Evolutionary conservation across 2,888 invertebrate genomes (phyloP), one percentile per base, ranked within the genome.

Genomic region (Hybos culiciformis): DNA sequence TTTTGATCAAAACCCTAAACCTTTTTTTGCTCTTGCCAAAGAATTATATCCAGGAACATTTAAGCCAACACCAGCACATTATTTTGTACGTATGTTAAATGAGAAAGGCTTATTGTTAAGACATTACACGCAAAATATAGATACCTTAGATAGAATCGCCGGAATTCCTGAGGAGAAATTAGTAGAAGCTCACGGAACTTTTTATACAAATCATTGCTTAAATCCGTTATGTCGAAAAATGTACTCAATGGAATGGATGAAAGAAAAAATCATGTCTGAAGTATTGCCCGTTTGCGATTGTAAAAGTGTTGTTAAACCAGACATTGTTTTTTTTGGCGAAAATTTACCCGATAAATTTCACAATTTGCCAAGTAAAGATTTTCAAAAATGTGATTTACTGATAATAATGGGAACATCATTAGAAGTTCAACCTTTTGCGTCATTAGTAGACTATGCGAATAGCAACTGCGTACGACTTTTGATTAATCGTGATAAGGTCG

Each of bases 321-420:
- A 96, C 58, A 90, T 97, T 53, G 83, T 94, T 12, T 93, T 97
- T 69, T 97, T 94, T 64, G 94, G 94, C 0, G 94, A 96, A 70
- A 75, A 76, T 59, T 71, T 96, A 14, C 93, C 96, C 0, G 68
- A 71, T 1, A 71, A 78, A 50, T 96, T 93, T 60, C 80, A 83
- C 53, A 59, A 63, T 6, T 72, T 77, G 49, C 71, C 82, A 9
- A 68, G 72, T 18, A 67, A 70, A 53, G 94, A 96, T 67, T 88
- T 96, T 59, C 69, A 74, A 33, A 70, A 80, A 44, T 94, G 93
- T 60, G 93, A 96, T 66, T 70, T 96, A 56, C 72, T 97, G 19
- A 85, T 97, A 44, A 83, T 97, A 20, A 83, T 97, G 80, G 96
- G 96, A 1, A 93, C 96, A 0, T 94, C 93, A 1, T 70, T 96